Evolutionary conservation across 2,888 invertebrate genomes (phyloP), one percentile per base, ranked within the genome.

Genomic region (Gandaritis pyraliata): DNA sequence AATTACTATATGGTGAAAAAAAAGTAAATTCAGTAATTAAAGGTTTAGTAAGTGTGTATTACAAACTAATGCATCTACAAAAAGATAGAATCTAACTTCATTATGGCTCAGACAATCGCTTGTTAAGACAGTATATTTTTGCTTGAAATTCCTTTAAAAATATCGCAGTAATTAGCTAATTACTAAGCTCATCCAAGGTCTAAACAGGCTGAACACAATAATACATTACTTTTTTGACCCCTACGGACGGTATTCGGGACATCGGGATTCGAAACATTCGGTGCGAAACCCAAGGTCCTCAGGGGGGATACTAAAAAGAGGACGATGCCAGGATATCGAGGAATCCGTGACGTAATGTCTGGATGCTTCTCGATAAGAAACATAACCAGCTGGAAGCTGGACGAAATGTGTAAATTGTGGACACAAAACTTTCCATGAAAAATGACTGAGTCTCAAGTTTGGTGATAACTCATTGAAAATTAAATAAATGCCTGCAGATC

Each of bases 301-400:
- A 80, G 84, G 87, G 86, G 81, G 69, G 64, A 70, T 63, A 62
- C 71, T 74, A 83, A 87, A 88, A 87, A 83, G 75, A 77, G 69
- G 64, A 73, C 65, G 70, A 71, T 61, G 65, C 66, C 69, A 68
- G 60, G 69, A 67, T 65, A 30, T 43, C 43, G 6, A 50, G 74
- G 81, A 76, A 80, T 82, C 80, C 82, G 81, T 85, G 83, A 87
- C 82, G 82, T 82, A 77, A 73, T 72, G 86, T 86, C 86, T 87
- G 85, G 81, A 83, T 68, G 77, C 75, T 77, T 79, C 71, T 70
- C 72, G 66, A 64, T 72, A 79, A 83, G 80, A 82, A 78, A 71
- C 66, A 62, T 54, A 73, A 78, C 77, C 77, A 77, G 73, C 76
- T 74, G 77, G 75, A 78, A 71, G 73, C 74, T 72, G 69, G 66